Evolutionary conservation across 2,888 invertebrate species (phyloP).

Genomic region (Drosophila ezoana): DNA sequence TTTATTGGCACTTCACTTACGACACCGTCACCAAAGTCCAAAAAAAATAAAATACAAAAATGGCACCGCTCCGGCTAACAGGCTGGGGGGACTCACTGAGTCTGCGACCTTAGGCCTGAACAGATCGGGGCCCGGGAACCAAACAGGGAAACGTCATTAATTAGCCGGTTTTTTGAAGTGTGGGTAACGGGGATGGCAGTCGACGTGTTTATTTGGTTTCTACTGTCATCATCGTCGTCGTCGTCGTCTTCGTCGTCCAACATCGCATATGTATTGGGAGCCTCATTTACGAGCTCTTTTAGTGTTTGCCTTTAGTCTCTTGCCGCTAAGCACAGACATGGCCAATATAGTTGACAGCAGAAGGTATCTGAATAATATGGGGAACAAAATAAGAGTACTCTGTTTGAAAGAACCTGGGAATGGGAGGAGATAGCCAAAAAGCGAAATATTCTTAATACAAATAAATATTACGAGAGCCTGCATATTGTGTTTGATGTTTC

Average conservation of each 20-base stretch:
- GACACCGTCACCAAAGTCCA: constrained; percentile 65
- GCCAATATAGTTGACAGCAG: constrained; percentile 20
- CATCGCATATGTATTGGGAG: constrained; percentile 41
- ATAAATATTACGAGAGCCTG: no score
- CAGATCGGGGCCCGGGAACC: constrained; percentile 33
- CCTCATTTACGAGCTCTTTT: constrained; percentile 73
- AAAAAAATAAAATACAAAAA: constrained; percentile 55
- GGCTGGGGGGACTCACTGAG: constrained; percentile 30
- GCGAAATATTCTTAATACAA: no score
- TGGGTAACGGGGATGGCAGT: constrained; percentile 71
- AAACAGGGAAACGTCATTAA: constrained; percentile 71
- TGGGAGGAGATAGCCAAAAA: no score
- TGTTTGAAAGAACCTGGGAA: no score
- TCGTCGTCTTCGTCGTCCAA: constrained; percentile 35
- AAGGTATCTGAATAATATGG: constrained; percentile 3
- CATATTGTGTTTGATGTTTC: no score
- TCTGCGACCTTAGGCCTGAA: constrained; percentile 33
- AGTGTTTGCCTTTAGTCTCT: constrained; percentile 29
- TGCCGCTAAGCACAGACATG: constrained; percentile 62
- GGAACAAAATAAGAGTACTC: background rate
- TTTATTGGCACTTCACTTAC: constrained; percentile 83
- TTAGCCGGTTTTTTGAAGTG: constrained; percentile 74
- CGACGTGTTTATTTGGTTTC: constrained; percentile 77
- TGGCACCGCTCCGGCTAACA: constrained; percentile 64
- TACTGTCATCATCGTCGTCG: constrained; percentile 5